Evolutionary conservation across 2,113 vertebrate genomes (phyloP).

Genomic region (zebrafish (Danio rerio)): DNA sequence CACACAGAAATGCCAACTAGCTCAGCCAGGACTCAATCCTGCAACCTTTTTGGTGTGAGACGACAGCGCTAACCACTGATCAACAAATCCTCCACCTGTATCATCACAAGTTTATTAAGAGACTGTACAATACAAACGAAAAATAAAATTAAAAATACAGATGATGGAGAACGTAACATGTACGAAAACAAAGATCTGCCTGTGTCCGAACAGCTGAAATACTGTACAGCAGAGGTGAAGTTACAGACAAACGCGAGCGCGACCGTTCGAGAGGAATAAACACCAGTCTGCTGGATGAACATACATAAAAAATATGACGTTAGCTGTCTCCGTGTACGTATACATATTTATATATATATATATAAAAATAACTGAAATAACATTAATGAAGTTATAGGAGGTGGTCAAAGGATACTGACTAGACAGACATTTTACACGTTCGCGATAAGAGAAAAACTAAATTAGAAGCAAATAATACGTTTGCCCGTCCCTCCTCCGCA

Average conservation of each 20-base stretch:
- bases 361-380: conserved; percentile 95
- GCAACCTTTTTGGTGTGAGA: too few species aligned
- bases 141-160: conserved; percentile 89
- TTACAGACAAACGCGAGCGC: conserved; percentile 53
- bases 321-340: conserved; percentile 86
- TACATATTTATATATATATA: conserved; percentile 83
- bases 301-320: conserved; percentile 84
- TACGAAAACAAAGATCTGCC: conserved; percentile 84
- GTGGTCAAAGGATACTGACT: conserved; percentile 86
- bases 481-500: conserved; percentile 72
- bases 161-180: conserved; percentile 94
- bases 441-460: conserved; percentile 77
- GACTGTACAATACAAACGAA: conserved; percentile 99
- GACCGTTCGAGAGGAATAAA: conserved; percentile 55
- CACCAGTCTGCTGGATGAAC: conserved; percentile 71
- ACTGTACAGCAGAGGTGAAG: conserved; percentile 31
- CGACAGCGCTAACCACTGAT: too few species aligned
- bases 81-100: conserved; percentile 43
- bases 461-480: conserved; percentile 66
- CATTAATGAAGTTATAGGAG: conserved; percentile 90
- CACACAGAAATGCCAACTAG: too few species aligned
- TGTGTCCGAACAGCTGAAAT: conserved; percentile 74
- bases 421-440: conserved; percentile 81
- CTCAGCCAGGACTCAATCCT: too few species aligned
- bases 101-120: conserved; percentile 99